These are phyloP conservation scores for Drosophila truncata DNA, from an alignment of 1,140 invertebrate genomes.

Conservation along the genomic window DNA sequence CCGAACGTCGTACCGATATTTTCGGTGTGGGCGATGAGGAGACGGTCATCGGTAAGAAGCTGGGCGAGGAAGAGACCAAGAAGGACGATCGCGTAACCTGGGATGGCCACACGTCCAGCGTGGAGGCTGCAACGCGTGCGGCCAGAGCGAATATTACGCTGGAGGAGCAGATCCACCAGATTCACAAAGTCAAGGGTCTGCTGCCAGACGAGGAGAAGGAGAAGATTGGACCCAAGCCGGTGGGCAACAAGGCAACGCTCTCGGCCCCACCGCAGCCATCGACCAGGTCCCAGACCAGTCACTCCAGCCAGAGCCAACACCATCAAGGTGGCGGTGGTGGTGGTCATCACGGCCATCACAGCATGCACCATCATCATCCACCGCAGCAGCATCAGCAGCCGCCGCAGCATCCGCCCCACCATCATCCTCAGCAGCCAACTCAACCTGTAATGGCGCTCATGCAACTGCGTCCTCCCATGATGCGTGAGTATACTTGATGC, in stretches of 20 bases:
- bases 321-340: conserved; percentile 50
- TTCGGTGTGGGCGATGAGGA: conserved; percentile 99
- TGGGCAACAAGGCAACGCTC: conserved; percentile 84
- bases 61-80: conserved; percentile 96
- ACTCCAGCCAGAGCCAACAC: conserved; percentile 56
- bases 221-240: conserved; percentile 94
- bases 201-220: conserved; percentile 97
- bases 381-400: conserved; percentile 42
- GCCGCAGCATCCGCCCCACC: conserved; percentile 55
- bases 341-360: conserved; percentile 55
- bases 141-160: conserved; percentile 98
- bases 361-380: conserved; percentile 59
- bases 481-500: conserved; percentile 81
- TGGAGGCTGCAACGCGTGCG: conserved; percentile 95
- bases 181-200: conserved; percentile 97
- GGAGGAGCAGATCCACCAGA: conserved; percentile 98
- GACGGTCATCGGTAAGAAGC: conserved; percentile 99
- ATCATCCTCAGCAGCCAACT: conserved; percentile 60
- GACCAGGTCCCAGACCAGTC: conserved; percentile 56
- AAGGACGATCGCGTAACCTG: conserved; percentile 97
- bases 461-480: conserved; percentile 88
- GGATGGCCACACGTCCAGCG: conserved; percentile 98
- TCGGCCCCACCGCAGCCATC: conserved; percentile 70
- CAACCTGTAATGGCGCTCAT: conserved; percentile 89
- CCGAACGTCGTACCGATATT: conserved; percentile 99